Conservation (phyloP, 2,888 invertebrate species). For the Drosophila seclusa region DNA sequence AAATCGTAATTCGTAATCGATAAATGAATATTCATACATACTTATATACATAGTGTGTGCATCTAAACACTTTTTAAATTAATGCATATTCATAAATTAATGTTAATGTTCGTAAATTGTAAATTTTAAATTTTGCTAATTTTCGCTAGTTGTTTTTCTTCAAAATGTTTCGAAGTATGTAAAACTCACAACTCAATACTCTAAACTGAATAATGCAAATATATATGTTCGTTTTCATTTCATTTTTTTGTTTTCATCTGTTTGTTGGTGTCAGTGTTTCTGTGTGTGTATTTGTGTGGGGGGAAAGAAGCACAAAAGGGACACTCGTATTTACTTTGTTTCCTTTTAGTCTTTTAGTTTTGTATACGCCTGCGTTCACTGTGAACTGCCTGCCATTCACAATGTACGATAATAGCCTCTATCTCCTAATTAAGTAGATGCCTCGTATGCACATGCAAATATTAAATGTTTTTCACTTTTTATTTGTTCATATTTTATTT, state of each 20-base stretch:
- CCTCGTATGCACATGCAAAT: slow-evolving; percentile 39
- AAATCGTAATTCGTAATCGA: slow-evolving; percentile 58
- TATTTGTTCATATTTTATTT: slow-evolving; percentile 17
- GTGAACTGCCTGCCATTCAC: slow-evolving; percentile 44
- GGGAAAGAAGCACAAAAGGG: slow-evolving; percentile 70
- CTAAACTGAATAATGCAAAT: slow-evolving; percentile 49
- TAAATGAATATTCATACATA: slow-evolving; percentile 66
- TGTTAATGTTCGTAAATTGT: slow-evolving; percentile 60
- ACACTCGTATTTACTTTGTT: slow-evolving; percentile 53
- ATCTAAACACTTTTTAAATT: slow-evolving; percentile 43
- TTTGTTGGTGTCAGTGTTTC: slow-evolving; percentile 28
- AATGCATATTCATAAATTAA: slow-evolving; percentile 56
- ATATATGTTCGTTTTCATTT: slow-evolving; percentile 22
- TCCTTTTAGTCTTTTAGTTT: slow-evolving; percentile 74
- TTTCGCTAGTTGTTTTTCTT: slow-evolving; percentile 77
- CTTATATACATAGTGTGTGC: slow-evolving; percentile 69
- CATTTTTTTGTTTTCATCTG: slow-evolving; percentile 3
- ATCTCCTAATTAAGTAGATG: slow-evolving; percentile 43
- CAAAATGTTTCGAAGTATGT: slow-evolving; percentile 66
- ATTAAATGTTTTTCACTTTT: slow-evolving; percentile 35
- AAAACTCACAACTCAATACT: slow-evolving; percentile 65
- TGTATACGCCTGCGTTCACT: slow-evolving; percentile 28
- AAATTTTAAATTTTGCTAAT: slow-evolving; percentile 83
- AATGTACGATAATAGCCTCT: slow-evolving; percentile 40
- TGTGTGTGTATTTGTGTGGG: slow-evolving; percentile 25